Evolutionary conservation across 2,888 invertebrate genomes (phyloP).

Genomic region (Rhabditoides inermis): DNA sequence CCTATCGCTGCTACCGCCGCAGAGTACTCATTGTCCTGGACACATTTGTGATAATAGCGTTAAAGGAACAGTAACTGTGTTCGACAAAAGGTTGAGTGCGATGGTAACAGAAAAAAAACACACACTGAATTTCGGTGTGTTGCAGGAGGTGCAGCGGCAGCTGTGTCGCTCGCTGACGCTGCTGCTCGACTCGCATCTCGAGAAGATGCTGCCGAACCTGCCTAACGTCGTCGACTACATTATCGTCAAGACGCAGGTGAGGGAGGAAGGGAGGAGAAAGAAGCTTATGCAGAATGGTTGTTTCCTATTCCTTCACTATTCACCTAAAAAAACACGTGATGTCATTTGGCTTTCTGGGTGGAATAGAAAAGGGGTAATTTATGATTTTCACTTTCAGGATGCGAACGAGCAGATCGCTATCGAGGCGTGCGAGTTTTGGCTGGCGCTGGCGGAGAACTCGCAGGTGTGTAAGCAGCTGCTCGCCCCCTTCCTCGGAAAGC

Average conservation of each 20-base stretch:
- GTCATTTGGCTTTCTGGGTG: too few species aligned
- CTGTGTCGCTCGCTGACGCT: slow-evolving; percentile 93
- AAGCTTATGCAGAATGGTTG: neutral
- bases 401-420: slow-evolving; percentile 85
- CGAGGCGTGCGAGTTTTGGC: slow-evolving; percentile 98
- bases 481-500: slow-evolving; percentile 70
- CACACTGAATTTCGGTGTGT: too few species aligned
- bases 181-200: slow-evolving; percentile 87
- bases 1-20: too few species aligned
- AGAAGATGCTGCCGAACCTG: slow-evolving; percentile 85
- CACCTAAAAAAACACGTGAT: too few species aligned
- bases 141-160: slow-evolving; percentile 93
- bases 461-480: slow-evolving; percentile 73
- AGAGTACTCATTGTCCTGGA: too few species aligned
- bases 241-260: slow-evolving; percentile 70
- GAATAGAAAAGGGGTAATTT: neutral
- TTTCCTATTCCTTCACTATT: neutral
- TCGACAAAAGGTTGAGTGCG: too few species aligned
- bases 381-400: slow-evolving; percentile 59
- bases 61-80: too few species aligned
- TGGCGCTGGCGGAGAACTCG: slow-evolving; percentile 86
- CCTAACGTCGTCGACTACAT: slow-evolving; percentile 96
- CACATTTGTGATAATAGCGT: too few species aligned
- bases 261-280: neutral
- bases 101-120: too few species aligned